Evolutionary conservation across 1,140 invertebrate genomes (phyloP), one percentile per base, ranked within the genome.

Genomic region (Brachionus manjavacas): DNA sequence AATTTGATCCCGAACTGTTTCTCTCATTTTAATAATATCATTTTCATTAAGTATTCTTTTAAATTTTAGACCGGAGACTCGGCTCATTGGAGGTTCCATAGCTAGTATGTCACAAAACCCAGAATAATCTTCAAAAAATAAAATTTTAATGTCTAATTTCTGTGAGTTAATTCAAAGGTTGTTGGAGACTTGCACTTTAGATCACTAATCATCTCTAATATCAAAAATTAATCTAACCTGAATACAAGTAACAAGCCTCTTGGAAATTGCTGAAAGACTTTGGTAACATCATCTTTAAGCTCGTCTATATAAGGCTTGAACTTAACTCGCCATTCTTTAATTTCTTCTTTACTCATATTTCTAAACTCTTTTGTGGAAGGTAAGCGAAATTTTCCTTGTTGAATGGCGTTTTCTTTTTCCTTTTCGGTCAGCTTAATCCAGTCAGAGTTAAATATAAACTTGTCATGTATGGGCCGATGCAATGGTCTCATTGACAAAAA

Each of bases 71-170:
- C 85, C 87, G 9, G 91, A 88, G 20, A 89, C 88, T 9, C 87
- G 86, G 16, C 89, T 86, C 74, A 87, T 87, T 49, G 93, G 87
- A 8, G 93, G 93, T 49, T 92, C 90, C 87, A 94, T 93, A 64
- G 93, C 92, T 31, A 94, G 88, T 80, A 94, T 93, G 89, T 93
- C 93, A 84, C 91, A 92, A 87, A 94, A 92, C 76, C 92, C 89
- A 25, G 86, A 83, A 85, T 92, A 91, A 89, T 94, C 93, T 92
- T 87, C 16, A 87, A 78, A 86, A 85, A 83, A 87, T 87, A 74
- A 64, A 60, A 84, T 79, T 14, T 39, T 14, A 79, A 8, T 25
- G 12, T 76, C 20, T 72, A 16, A 25, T 23, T 16, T 16, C 78
- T 41, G 25, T 14, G 41, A 14, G 9, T n/a, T 52, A 78, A 12